Conservation (phyloP, 1,140 invertebrate genomes). For the Sycobia sp. region DNA sequence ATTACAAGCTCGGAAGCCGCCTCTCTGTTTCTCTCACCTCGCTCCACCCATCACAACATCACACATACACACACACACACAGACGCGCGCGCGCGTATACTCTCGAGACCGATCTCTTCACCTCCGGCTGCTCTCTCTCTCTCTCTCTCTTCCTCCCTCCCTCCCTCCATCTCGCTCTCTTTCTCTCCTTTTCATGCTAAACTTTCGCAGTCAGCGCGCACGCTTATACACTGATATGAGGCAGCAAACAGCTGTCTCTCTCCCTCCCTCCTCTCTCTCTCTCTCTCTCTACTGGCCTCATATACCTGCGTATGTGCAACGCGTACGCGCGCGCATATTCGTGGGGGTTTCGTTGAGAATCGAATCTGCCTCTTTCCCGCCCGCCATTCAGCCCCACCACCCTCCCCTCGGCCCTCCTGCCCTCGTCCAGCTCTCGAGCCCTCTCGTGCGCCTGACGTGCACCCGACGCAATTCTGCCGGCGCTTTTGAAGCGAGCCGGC, state of each 20-base stretch:
- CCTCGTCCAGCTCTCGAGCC: not conserved
- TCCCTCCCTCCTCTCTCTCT: not conserved
- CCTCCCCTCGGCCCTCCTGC: not conserved
- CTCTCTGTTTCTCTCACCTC: conserved; percentile 62
- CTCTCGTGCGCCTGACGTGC: conserved; percentile 10
- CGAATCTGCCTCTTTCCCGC: conserved; percentile 7
- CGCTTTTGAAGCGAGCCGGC: conserved; percentile 28
- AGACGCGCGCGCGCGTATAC: too few relatives aligned
- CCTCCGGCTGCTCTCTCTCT: not conserved
- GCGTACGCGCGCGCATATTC: not conserved
- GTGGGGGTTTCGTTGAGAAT: conserved; percentile 18
- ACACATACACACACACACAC: conserved; percentile 52
- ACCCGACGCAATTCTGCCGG: conserved; percentile 17
- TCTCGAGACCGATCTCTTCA: not conserved
- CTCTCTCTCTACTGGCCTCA: not conserved
- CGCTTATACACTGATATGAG: not conserved
- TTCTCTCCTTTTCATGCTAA: too few relatives aligned
- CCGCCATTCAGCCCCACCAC: not conserved
- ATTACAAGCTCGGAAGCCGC: conserved; percentile 63
- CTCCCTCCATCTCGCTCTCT: not conserved
- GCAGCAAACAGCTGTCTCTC: too few relatives aligned
- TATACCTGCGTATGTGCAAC: not conserved
- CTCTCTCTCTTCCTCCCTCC: not conserved
- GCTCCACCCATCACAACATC: conserved; percentile 62
- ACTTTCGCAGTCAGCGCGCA: conserved; percentile 11